Base-by-base conservation (phyloP, 2,888 invertebrate genomes). In the Noctua fimbriata region DNA sequence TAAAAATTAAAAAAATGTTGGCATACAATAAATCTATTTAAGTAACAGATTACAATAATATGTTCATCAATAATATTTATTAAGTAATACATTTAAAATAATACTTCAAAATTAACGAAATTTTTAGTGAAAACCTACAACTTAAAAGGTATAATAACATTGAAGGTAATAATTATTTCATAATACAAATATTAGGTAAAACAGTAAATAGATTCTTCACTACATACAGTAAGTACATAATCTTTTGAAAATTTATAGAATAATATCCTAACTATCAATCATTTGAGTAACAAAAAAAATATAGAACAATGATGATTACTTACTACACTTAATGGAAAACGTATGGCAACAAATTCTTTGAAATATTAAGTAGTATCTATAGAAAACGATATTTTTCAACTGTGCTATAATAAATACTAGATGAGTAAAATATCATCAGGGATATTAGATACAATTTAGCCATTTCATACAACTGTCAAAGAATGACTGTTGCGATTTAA, bases 41-140 rank as follows among this genome's bases (percentile, higher is more conserved):
- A 93, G 92, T 94, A 95, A 95, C 94, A 93, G 88, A 91, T 93
- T 93, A 94, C 89, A 93, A 92, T 92, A 94, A 93, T 94, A 95
- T 94, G 92, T 95, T 93, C 95, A 95, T 92, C 94, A 91, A 93
- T 94, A 93, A 93, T 93, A 89, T 83, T 87, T 81, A 83, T 87
- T 81, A 83, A 83, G 78, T 82, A 83, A 85, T 85, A 86, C 77
- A 82, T 81, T 81, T 41, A 73, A 83, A 73, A 86, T 75, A 87
- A 84, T 84, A 86, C 83, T 87, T 83, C 73, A 76, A 79, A 70
- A 80, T 76, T 85, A 85, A 87, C 82, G 69, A 84, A 83, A 75
- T 28, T 47, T 36, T 67, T 12, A 72, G 69, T 79, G 21, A 73
- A 79, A 77, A 73, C 67, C 58, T 75, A 84, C 49, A 60, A 69